Conservation (phyloP, 2,888 invertebrate species). For the Eretmocerus hayati region DNA sequence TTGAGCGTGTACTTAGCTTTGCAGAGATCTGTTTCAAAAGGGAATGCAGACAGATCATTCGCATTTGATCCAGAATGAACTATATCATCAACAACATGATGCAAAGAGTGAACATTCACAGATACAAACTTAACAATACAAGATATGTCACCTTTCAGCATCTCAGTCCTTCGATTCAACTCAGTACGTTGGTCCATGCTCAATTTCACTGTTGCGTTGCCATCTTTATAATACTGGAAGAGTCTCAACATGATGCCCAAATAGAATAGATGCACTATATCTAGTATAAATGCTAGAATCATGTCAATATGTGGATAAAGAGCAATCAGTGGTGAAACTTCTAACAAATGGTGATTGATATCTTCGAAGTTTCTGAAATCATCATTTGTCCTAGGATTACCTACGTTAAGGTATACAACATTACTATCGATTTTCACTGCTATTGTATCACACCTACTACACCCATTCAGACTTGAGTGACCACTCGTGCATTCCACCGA, state of each 20-base stretch:
- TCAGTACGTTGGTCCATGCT: neutral
- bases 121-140: neutral
- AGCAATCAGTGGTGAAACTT: neutral
- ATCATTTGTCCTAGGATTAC: neutral
- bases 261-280: conserved; percentile 3
- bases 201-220: neutral
- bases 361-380: neutral
- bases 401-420: neutral
- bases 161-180: neutral
- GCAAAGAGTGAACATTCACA: neutral
- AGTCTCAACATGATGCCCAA: conserved; percentile 1
- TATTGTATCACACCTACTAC: neutral
- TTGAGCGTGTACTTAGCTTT: neutral
- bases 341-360: neutral
- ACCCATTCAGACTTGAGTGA: conserved; percentile 1
- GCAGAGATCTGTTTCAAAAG: neutral
- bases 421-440: neutral
- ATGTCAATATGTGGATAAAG: neutral
- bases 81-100: neutral
- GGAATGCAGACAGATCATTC: neutral
- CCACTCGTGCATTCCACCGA: neutral
- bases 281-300: neutral
- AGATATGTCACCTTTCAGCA: neutral
- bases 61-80: neutral
- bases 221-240: conserved; percentile 3